Conservation (phyloP, 2,113 vertebrate species). For the Eolophus roseicapilla region DNA sequence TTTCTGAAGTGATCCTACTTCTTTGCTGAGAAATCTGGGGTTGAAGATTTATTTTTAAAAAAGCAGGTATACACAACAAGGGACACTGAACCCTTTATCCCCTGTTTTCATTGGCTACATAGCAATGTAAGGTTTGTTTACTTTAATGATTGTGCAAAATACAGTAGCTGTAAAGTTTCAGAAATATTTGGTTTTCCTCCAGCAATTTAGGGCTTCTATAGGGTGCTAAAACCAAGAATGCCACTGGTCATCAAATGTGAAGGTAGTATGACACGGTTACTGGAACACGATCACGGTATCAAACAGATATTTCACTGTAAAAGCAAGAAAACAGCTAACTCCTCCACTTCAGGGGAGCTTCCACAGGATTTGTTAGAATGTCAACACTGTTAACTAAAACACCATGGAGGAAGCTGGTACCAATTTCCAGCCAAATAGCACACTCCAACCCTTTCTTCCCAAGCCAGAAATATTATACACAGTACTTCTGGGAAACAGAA, state of each 20-base stretch:
- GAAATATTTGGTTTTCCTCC: constrained; percentile 72
- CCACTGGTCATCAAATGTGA: constrained; percentile 63
- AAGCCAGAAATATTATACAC: constrained; percentile 81
- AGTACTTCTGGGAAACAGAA: constrained; percentile 82
- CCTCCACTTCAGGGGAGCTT: constrained; percentile 77
- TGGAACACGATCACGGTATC: constrained; percentile 52
- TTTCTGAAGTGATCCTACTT: constrained; percentile 61
- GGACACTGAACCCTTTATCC: constrained; percentile 77
- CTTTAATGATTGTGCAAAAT: constrained; percentile 74
- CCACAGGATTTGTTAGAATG: constrained; percentile 82
- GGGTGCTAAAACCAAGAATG: constrained; percentile 77
- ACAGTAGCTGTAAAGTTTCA: constrained; percentile 74
- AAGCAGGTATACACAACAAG: constrained; percentile 61
- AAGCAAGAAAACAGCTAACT: constrained; percentile 71
- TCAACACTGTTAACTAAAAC: constrained; percentile 82
- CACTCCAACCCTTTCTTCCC: constrained; percentile 75
- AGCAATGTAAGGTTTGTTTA: constrained; percentile 72
- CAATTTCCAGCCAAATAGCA: constrained; percentile 75
- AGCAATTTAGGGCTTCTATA: constrained; percentile 67
- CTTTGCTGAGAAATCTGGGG: constrained; percentile 34
- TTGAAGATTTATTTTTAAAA: constrained; percentile 53
- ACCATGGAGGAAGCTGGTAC: constrained; percentile 80
- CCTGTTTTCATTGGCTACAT: constrained; percentile 64
- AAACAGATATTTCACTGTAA: constrained; percentile 74
- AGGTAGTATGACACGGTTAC: constrained; percentile 38